Evolutionary conservation across 37 sponge, comb jelly and placozoan species (phyloP), one percentile per base, ranked within the genome.

Genomic region (Axinella damicornis): DNA sequence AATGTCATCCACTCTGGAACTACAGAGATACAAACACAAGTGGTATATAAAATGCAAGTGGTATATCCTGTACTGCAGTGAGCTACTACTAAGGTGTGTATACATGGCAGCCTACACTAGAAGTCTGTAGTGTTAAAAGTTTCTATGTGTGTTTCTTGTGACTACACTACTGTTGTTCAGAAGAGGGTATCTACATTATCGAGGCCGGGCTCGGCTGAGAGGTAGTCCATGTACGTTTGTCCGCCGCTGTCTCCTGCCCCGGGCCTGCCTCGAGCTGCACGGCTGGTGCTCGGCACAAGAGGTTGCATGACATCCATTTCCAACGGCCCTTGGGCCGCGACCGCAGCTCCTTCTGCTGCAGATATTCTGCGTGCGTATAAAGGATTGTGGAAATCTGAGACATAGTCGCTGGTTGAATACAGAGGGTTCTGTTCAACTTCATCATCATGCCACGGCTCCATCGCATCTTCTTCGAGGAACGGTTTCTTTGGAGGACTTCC

Each of bases 341-440:
- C 18, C 39, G 24, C 77, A 30, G 39, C 70, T 37, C 40, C 76
- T 66, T 57, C 78, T 12, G 52, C 59, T 11, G 30, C 69, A 1
- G 67, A 73, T 18, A 39, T 55, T 13, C 58, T 36, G 11, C 52
- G 56, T 16, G 62, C 31, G 55, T 83, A 92, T 66, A 83, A 37
- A 19, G 93, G 93, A 76, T 93, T 93, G 28, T 31, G 66, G 83
- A 89, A 93, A 38, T 89, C 93, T 2, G 65, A 71, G 5, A 62
- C 78, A 55, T 93, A 93, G 24, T 88, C 90, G 9, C 57, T 67
- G 22, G 87, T 22, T 1, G 93, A 81, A 61, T 93, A 93, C 53
- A 93, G 86, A 25, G 90, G 93, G 68, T 89, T 93, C 25, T 18
- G 66, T 21, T 88, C 89, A 0, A 77, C 41, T 41, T 72, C 57